These are phyloP conservation scores for Bombus sibiricus DNA, from an alignment of 1,140 invertebrate species.

Conservation along the genomic window DNA sequence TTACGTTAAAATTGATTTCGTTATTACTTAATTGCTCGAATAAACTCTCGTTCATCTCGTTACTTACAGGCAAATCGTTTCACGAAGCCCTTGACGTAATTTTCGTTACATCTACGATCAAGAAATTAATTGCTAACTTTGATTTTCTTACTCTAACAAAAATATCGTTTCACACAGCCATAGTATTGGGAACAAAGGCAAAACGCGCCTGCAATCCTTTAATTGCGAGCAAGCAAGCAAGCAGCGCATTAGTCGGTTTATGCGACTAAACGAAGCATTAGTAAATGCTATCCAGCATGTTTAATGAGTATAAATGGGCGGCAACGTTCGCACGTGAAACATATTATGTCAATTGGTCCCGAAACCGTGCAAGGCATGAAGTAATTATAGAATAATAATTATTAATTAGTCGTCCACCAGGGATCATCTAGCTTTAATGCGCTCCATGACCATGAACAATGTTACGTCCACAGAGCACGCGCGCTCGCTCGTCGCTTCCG, in stretches of 20 bases:
- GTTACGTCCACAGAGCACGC: slow-evolving; percentile 10
- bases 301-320: slow-evolving; percentile 45
- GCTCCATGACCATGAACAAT: slow-evolving; percentile 34
- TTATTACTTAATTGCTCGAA: neutral
- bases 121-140: neutral
- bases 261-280: slow-evolving; percentile 42
- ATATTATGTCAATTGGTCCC: slow-evolving; percentile 49
- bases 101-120: neutral
- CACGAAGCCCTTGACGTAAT: neutral
- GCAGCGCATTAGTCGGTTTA: slow-evolving; percentile 32
- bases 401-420: slow-evolving; percentile 46
- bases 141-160: neutral
- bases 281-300: slow-evolving; percentile 28
- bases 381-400: slow-evolving; percentile 58
- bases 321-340: slow-evolving; percentile 27
- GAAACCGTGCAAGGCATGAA: slow-evolving; percentile 31
- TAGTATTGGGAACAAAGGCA: no score
- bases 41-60: neutral
- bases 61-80: neutral
- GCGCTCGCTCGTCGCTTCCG: neutral
- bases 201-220: neutral
- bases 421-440: slow-evolving; percentile 48
- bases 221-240: neutral
- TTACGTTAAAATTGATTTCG: neutral
- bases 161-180: neutral